Conservation (phyloP, 2,888 invertebrate genomes). For the Tiliacea aurago region DNA sequence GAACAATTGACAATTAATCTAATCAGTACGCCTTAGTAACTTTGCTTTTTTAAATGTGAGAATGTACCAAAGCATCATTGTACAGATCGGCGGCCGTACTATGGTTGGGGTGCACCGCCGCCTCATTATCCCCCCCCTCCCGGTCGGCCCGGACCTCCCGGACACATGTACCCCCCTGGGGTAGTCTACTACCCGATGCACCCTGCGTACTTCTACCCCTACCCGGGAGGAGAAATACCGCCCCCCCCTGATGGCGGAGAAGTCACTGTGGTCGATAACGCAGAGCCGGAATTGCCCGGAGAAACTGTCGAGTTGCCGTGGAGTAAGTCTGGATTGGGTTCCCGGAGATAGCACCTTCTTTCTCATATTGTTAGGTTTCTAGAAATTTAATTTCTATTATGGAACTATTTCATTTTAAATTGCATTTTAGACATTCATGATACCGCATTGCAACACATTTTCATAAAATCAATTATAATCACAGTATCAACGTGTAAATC, state of each 20-base stretch:
- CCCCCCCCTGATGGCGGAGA: slow-evolving; percentile 70
- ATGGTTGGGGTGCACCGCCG: slow-evolving; percentile 80
- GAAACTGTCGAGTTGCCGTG: slow-evolving; percentile 88
- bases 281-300: slow-evolving; percentile 83
- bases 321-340: slow-evolving; percentile 84
- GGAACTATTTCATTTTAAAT: background rate
- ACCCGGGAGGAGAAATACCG: slow-evolving; percentile 63
- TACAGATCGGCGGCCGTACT: slow-evolving; percentile 84
- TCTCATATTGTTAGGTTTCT: slow-evolving; percentile 19
- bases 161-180: slow-evolving; percentile 68
- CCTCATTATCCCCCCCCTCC: slow-evolving; percentile 68
- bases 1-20: background rate
- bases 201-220: slow-evolving; percentile 86
- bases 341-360: slow-evolving; percentile 78
- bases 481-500: slow-evolving; percentile 7
- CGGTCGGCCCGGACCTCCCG: slow-evolving; percentile 64
- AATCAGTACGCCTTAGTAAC: background rate
- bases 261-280: slow-evolving; percentile 77
- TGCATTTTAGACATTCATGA: slow-evolving; percentile 2
- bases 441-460: background rate
- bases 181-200: slow-evolving; percentile 84
- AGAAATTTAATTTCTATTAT: background rate
- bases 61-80: slow-evolving; percentile 58
- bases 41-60: slow-evolving; percentile 6
- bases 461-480: background rate